phyloP scores from a whole-genome alignment of 2,888 invertebrate species.

The Lasioglossum oenotherae region DNA sequence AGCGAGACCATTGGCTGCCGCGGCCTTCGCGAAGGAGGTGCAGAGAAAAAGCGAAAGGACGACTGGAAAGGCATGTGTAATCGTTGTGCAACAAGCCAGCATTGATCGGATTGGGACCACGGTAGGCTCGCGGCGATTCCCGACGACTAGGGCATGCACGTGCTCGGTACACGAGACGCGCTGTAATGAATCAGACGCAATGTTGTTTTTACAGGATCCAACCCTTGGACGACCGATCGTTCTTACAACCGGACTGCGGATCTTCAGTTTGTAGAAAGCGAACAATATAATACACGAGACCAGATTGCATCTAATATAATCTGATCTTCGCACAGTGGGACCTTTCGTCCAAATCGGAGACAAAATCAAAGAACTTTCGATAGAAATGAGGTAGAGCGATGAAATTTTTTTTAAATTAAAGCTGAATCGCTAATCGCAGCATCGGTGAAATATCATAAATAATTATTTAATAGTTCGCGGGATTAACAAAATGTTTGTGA shows the following conservation, averaged over 20 bases:
- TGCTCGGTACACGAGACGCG: conserved; percentile 40
- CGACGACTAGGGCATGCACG: conserved; percentile 64
- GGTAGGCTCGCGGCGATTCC: not conserved
- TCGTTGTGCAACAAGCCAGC: conserved; percentile 46
- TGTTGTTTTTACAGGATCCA: not conserved
- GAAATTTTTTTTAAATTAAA: too few relatives aligned
- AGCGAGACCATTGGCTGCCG: conserved; percentile 2
- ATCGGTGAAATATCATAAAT: not conserved
- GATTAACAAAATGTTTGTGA: conserved; percentile 30
- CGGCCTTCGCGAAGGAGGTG: conserved; percentile 44
- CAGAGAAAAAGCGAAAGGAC: conserved; percentile 68
- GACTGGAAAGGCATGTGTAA: conserved; percentile 62
- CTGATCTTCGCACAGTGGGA: too few relatives aligned
- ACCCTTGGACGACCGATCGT: not conserved
- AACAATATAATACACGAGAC: not conserved
- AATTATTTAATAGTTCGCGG: conserved; percentile 20
- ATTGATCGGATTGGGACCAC: conserved; percentile 44
- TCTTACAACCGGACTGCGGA: not conserved
- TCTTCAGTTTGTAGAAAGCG: not conserved
- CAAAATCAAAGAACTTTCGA: too few relatives aligned
- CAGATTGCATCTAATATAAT: too few relatives aligned
- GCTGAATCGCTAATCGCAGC: too few relatives aligned
- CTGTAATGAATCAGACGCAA: conserved; percentile 9
- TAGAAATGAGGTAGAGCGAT: too few relatives aligned
- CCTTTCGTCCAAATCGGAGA: too few relatives aligned